Base-by-base conservation (phyloP, 1,140 invertebrate genomes). In the Sminthurides bifidus region DNA sequence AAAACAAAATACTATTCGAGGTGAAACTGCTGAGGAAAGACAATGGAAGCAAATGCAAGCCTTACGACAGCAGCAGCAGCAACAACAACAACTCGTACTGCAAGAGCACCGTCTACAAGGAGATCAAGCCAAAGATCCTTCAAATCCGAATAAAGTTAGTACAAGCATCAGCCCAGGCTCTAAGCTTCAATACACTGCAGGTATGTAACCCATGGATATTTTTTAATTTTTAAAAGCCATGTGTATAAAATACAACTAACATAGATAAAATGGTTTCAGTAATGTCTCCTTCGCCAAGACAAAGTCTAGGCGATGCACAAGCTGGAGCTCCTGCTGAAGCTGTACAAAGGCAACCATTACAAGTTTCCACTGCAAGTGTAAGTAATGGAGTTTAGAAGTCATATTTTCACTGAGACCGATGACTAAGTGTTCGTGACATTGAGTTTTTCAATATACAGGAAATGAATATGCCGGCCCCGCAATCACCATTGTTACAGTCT, bases 1-100 rank as follows among this genome's bases (percentile, higher is more conserved):
- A 81, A 67, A 74, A 76, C 46, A 30, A 31, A n/a, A n/a, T n/a
- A 14, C 79, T 76, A 35, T 76, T 80, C 66, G 86, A 88, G 72
- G 81, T 83, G 35, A 87, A 89, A 71, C 59, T 19, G 50, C 53
- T 5, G 83, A 88, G 66, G 85, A 88, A 72, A 74, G 83, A 15
- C 80, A 85, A 61, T 91, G 87, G 87, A 91, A 91, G 70, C 83
- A 87, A 61, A 70, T 88, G 58, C 85, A 89, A 71, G 83, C 84
- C 23, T 68, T 81, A 55, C 75, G 85, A 21, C 84, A 87, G 67
- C 82, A 85, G 63, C 83, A 86, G 67, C 77, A 81, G 17, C 85
- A 88, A 68, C 79, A 87, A 59, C 85, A 87, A 56, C 84, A 87
- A 67, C 80, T 83, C 72, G 79, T 81, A 60, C 79, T 85, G 65